Conservation (phyloP, 2,888 invertebrate species). For the Galeruca laticollis region DNA sequence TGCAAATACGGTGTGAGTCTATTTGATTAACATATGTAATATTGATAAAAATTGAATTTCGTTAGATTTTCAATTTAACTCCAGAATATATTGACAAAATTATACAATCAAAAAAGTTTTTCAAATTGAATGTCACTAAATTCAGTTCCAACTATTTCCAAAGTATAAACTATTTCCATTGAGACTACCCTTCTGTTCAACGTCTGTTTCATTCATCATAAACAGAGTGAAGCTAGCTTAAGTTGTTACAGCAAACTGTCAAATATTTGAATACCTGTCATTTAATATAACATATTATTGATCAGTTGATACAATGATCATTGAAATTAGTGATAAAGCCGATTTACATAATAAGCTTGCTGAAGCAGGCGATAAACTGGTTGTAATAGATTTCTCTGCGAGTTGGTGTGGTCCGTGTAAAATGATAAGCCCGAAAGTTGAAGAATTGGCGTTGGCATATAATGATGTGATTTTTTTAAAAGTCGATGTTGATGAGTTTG, state of each 20-base stretch:
- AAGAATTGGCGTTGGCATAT: constrained; percentile 75
- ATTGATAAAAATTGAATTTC: too few relatives aligned
- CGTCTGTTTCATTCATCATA: too few relatives aligned
- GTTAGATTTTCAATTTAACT: too few relatives aligned
- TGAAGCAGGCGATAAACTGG: constrained; percentile 83
- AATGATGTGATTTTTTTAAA: constrained; percentile 66
- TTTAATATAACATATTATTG: constrained; percentile 2
- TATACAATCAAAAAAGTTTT: too few relatives aligned
- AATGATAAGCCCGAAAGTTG: constrained; percentile 85
- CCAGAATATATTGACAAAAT: too few relatives aligned
- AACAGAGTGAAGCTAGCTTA: background rate
- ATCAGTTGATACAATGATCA: constrained; percentile 15
- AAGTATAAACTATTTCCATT: too few relatives aligned
- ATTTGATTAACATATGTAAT: too few relatives aligned
- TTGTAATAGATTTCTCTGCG: constrained; percentile 91
- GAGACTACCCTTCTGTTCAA: too few relatives aligned
- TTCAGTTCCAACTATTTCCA: too few relatives aligned
- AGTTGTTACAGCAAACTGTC: background rate
- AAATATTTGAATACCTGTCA: background rate
- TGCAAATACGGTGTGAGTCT: too few relatives aligned
- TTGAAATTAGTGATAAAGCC: constrained; percentile 65
- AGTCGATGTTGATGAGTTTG: constrained; percentile 90
- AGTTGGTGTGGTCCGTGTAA: constrained; percentile 96
- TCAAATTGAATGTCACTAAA: too few relatives aligned
- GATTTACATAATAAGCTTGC: constrained; percentile 79